phyloP scores from a whole-genome alignment of 92 coral and sea anemone genomes.

The Scolanthus callimorphus region DNA sequence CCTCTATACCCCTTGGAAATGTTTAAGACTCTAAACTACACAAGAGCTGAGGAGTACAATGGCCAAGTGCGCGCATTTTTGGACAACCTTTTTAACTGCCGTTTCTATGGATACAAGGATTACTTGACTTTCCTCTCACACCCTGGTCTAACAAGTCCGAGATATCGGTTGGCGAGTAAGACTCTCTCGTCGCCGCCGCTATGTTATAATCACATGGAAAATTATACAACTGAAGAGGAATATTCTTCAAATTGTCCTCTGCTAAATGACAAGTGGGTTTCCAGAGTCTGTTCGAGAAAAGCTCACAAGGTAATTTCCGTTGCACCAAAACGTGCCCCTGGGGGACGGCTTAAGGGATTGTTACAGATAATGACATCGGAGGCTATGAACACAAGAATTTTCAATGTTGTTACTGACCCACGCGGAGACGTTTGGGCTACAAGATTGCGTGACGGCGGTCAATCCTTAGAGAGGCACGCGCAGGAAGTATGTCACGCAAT shows the following conservation, averaged over 20 bases:
- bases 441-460: not conserved
- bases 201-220: slow-evolving; percentile 13
- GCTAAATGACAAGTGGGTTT: slow-evolving; percentile 25
- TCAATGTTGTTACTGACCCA: slow-evolving; percentile 64
- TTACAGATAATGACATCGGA: slow-evolving; percentile 12
- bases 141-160: slow-evolving; percentile 55
- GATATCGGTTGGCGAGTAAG: slow-evolving; percentile 56
- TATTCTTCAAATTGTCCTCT: slow-evolving; percentile 24
- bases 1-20: slow-evolving; percentile 52
- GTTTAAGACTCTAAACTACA: slow-evolving; percentile 40
- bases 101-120: slow-evolving; percentile 49
- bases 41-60: slow-evolving; percentile 20
- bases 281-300: slow-evolving; percentile 37
- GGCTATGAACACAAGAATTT: slow-evolving; percentile 29
- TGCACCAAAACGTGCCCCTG: slow-evolving; percentile 27
- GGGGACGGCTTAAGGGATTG: slow-evolving; percentile 12
- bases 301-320: slow-evolving; percentile 35
- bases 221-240: slow-evolving; percentile 1
- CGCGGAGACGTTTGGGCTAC: slow-evolving; percentile 50
- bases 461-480: slow-evolving; percentile 13
- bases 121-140: slow-evolving; percentile 58
- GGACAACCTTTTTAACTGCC: slow-evolving; percentile 43
- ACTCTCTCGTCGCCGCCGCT: slow-evolving; percentile 65
- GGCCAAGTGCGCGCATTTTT: slow-evolving; percentile 39
- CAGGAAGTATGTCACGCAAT: slow-evolving; percentile 30